Evolutionary conservation across 2,888 invertebrate genomes (phyloP), one percentile per base, ranked within the genome.

Genomic region (Thereva nobilitata): DNA sequence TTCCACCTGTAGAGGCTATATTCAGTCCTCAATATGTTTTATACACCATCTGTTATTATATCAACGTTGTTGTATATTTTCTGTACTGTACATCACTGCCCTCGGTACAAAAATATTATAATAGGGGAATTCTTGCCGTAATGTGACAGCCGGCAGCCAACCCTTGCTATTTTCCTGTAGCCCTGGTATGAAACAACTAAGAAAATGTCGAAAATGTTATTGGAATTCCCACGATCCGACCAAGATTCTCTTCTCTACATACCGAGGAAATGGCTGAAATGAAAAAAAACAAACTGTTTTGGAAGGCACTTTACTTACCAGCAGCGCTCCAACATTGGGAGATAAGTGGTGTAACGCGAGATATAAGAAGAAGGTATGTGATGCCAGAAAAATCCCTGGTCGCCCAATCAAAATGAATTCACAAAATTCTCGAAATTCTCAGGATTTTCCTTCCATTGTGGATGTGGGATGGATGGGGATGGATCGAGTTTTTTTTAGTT

Each of bases 221-320:
- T 78, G 78, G 79, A 80, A 80, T 80, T 80, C 80, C 80, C 80
- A 80, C 80, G 80, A 78, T 78, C 77, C 76, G 75, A 77, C 40
- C 49, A 42, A 66, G 66, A 55, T 56, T 56, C 65, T 53, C 66
- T 57, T 66, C 56, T 64, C 52, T 53, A 44, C 64, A 53, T 64
- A 53, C 64, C 64, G 44, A 53, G 9, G 44, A 53, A 44, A 8
- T 61, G 50, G 54, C 42, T 45, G 44, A 40, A 37, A 54, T 54
- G 44, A 44, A 52, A 53, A 45, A 45, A 9, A 9, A 47, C 1
- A 45, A 0, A n/a, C 45, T 23, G 23, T 23, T 23, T 23, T 23
- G 23, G 23, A 23, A 23, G 23, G 23, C 23, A 23, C 23, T 23
- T 23, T n/a, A n/a, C n/a, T n/a, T n/a, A n/a, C n/a, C n/a, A 23